Evolutionary conservation across 1,140 invertebrate species (phyloP), one percentile per base, ranked within the genome.

Genomic region (Gryllus bimaculatus): DNA sequence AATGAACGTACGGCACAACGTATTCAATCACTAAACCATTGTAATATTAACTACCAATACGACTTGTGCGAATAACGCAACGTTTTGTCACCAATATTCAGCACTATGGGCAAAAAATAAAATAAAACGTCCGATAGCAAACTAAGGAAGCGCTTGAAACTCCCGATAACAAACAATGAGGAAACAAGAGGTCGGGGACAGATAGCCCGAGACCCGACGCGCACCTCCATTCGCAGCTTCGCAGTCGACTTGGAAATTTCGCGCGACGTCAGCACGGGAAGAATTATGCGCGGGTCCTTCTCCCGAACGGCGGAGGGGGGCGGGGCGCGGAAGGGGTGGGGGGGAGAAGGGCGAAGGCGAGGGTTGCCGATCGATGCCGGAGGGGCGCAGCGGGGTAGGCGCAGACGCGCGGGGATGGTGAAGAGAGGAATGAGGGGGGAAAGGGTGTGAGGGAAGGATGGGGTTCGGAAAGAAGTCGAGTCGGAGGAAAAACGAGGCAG

Each of bases 241-340:
- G 54, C 54, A 66, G 54, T 66, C 54, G 54, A 66, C 54, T 66
- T 66, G 54, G 54, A 66, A 66, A 66, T 66, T 66, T 66, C 54
- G 54, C 54, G 54, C 54, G 54, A 66, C 54, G 54, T 66, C 54
- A 66, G 54, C 54, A 66, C 54, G 54, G 54, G 54, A 66, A 66
- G 54, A 66, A 66, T 66, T 66, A 66, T 66, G 54, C 54, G 54
- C 18, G 54, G 54, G 54, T 66, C 54, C 54, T 66, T 18, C 54
- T 66, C 54, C 10, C 54, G 18, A 18, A 66, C 54, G 10, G 54
- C 10, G 18, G 54, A 1, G 18, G 54, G 54, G 18, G 2, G 54
- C 0, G 54, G 54, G 18, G 1, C 0, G 18, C 2, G 54, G 5
- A 39, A 5, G 54, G 54, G 54, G 7, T 66, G 54, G 1, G 54